These are phyloP conservation scores for Vidua chalybeata DNA, from an alignment of 2,113 vertebrate species.

Conservation along the genomic window DNA sequence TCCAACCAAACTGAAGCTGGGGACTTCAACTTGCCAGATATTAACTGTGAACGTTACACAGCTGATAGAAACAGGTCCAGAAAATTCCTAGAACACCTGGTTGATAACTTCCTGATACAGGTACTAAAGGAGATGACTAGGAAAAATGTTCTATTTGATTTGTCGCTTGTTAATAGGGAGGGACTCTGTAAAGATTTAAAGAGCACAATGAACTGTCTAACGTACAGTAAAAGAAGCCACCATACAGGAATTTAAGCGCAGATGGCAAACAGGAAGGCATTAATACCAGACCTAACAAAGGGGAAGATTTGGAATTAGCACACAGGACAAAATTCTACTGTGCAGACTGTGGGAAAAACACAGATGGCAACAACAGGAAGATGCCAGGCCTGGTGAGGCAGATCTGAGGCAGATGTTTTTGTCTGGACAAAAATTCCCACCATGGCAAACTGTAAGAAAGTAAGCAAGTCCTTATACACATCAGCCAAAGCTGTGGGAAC, in stretches of 20 bases:
- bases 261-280: neutral
- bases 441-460: neutral
- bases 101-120: neutral
- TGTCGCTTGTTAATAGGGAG: neutral
- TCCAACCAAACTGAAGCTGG: neutral
- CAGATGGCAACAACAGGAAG: neutral
- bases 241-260: neutral
- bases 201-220: neutral
- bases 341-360: neutral
- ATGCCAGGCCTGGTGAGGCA: neutral
- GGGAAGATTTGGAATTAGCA: neutral
- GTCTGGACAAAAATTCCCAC: neutral
- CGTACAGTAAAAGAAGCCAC: neutral
- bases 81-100: neutral
- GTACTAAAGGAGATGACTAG: neutral
- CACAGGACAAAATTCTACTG: neutral
- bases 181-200: neutral
- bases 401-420: neutral
- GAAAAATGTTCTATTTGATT: neutral
- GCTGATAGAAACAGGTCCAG: neutral
- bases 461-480: neutral
- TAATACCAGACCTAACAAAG: neutral
- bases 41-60: neutral
- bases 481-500: neutral
- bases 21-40: neutral